These are phyloP conservation scores for Seriola rivoliana DNA, from an alignment of 2,113 vertebrate genomes.

Conservation along the genomic window DNA sequence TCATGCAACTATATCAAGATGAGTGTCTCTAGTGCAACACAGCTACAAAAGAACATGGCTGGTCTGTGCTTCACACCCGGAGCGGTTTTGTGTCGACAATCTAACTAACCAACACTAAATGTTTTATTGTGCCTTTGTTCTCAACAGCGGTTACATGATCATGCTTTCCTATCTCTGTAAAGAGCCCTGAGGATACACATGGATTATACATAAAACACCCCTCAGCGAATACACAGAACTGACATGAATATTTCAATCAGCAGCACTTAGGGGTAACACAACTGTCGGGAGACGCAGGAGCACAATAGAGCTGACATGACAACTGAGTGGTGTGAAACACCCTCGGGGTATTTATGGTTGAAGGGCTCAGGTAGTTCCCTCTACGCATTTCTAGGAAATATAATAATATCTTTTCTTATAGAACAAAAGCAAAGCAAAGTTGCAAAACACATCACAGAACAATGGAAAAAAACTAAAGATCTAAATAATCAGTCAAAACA, in stretches of 20 bases:
- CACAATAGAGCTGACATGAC: constrained; percentile 28
- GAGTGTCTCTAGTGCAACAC: background rate
- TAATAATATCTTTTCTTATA: no score
- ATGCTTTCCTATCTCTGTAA: constrained; percentile 15
- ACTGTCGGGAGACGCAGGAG: constrained; percentile 20
- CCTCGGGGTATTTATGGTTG: constrained; percentile 32
- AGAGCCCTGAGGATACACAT: constrained; percentile 50
- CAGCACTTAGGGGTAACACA: constrained; percentile 58
- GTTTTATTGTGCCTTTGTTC: constrained; percentile 59
- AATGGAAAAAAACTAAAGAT: background rate
- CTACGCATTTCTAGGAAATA: constrained; percentile 11
- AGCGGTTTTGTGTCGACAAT: constrained; percentile 39
- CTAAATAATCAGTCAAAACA: background rate
- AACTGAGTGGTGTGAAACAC: constrained; percentile 29
- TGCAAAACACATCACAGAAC: background rate
- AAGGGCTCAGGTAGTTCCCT: background rate
- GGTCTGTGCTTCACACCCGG: constrained; percentile 15
- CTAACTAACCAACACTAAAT: constrained; percentile 56
- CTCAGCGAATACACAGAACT: constrained; percentile 33
- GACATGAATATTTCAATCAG: constrained; percentile 74
- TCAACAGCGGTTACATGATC: constrained; percentile 40
- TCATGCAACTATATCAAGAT: constrained; percentile 7
- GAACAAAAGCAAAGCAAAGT: background rate
- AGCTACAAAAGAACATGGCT: constrained; percentile 2
- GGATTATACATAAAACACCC: constrained; percentile 65